Base-by-base conservation (phyloP, 37 sponge, comb jelly and placozoan genomes). In the Axinella damicornis region DNA sequence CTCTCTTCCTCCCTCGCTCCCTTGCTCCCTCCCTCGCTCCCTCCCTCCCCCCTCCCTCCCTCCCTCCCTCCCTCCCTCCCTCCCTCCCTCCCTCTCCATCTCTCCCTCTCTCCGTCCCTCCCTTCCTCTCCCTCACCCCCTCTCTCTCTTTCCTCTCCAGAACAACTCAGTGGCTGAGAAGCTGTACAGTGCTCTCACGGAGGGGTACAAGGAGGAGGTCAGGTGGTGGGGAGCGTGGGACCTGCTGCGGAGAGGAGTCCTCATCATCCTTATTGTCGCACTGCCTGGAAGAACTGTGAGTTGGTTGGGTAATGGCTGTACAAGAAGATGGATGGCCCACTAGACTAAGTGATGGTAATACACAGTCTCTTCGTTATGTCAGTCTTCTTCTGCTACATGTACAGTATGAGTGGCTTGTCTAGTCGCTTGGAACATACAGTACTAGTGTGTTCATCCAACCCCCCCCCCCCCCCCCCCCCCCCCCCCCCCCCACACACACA, bases 201-300 rank as follows among this genome's bases (percentile, higher is more conserved):
- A 38, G 19, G 93, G 93, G 2, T 92, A 92, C 71, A 88, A 57
- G 69, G 66, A 78, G 30, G 73, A 77, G 54, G 33, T 59, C 2
- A 68, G 34, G 28, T 92, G 89, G 89, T 92, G 88, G 84, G 77
- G 53, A 21, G 34, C 74, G 2, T 74, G 78, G 65, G 93, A 92
- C 11, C 77, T 92, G 13, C 25, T 80, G 19, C 73, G 89, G 59
- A 60, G 93, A 19, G 62, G 76, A 18, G 33, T 88, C 28, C 65
- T 92, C 61, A 59, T 92, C 22, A 21, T 14, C 5, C 0, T 88
- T 4, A 67, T 80, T 6, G 68, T 80, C 0, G 59, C 35, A 19
- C 36, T 85, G 16, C 93, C 93, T 32, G 93, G 93, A 70, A 78
- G 85, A 78, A 69, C 93, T 5, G 93, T 92, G 39, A 70, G 89